Conservation (phyloP, 2,113 vertebrate species). For the Pelecanus crispus region DNA sequence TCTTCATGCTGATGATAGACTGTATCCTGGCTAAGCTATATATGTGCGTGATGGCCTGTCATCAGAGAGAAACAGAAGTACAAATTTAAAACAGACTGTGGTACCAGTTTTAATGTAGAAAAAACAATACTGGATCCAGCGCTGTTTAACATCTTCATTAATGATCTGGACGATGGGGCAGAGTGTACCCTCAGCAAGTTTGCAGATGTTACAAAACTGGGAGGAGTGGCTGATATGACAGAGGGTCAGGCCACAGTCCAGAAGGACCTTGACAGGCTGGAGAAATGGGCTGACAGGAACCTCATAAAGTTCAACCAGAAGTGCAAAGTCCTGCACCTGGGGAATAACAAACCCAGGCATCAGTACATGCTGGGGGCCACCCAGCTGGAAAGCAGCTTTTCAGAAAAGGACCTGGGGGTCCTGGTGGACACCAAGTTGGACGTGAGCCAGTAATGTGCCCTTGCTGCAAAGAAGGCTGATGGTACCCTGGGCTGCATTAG, state of each 20-base stretch:
- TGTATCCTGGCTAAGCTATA: not conserved
- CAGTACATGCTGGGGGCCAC: not conserved
- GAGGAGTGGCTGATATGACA: not conserved
- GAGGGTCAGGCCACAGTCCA: not conserved
- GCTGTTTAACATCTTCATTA: not conserved
- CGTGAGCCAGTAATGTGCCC: not conserved
- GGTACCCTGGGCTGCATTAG: not conserved
- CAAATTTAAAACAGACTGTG: not conserved
- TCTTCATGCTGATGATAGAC: not conserved
- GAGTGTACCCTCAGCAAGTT: not conserved
- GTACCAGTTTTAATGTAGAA: not conserved
- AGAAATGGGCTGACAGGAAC: not conserved
- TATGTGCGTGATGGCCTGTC: not conserved
- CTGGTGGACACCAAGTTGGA: not conserved
- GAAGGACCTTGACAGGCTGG: not conserved
- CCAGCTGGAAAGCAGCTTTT: not conserved
- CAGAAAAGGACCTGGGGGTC: not conserved
- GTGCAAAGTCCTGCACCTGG: not conserved
- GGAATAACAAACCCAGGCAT: not conserved
- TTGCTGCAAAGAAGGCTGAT: not conserved
- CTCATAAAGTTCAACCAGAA: not conserved
- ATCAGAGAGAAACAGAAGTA: not conserved
- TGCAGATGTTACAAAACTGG: not conserved
- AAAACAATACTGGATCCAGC: not conserved
- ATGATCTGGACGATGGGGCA: fast-evolving